Conservation (phyloP, 2,888 invertebrate genomes). For the Pterostichus niger region DNA sequence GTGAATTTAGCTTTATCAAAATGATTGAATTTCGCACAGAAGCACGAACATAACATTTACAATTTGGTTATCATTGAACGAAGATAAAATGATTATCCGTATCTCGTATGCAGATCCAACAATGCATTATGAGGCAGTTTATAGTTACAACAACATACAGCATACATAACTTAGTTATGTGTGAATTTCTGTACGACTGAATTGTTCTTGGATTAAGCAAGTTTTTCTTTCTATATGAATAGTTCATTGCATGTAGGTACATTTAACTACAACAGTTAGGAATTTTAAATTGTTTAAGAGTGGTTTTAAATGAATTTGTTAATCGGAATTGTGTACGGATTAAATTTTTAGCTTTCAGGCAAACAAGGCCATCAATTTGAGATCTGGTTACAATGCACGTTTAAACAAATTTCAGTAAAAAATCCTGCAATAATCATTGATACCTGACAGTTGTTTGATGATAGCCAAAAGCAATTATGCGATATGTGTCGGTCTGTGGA, state of each 20-base stretch:
- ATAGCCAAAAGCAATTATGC: too few species aligned
- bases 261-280: not conserved
- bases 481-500: too few species aligned
- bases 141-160: not conserved
- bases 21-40: constrained; percentile 11
- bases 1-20: constrained; percentile 19
- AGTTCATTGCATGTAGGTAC: not conserved
- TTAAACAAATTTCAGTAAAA: too few species aligned
- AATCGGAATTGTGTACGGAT: too few species aligned
- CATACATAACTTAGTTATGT: constrained; percentile 5
- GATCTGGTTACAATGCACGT: too few species aligned
- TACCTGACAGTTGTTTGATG: too few species aligned
- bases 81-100: constrained; percentile 25
- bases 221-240: not conserved
- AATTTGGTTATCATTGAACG: constrained; percentile 1
- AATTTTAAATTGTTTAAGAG: too few species aligned
- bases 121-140: not conserved
- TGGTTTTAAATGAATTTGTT: too few species aligned
- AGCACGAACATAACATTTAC: constrained; percentile 4
- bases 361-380: too few species aligned
- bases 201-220: constrained; percentile 5
- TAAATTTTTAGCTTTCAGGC: too few species aligned
- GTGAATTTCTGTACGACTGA: constrained; percentile 10
- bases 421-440: too few species aligned
- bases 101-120: constrained; percentile 22